These are phyloP conservation scores for Pandemis corylana DNA, from an alignment of 2,888 invertebrate genomes.

Conservation along the genomic window DNA sequence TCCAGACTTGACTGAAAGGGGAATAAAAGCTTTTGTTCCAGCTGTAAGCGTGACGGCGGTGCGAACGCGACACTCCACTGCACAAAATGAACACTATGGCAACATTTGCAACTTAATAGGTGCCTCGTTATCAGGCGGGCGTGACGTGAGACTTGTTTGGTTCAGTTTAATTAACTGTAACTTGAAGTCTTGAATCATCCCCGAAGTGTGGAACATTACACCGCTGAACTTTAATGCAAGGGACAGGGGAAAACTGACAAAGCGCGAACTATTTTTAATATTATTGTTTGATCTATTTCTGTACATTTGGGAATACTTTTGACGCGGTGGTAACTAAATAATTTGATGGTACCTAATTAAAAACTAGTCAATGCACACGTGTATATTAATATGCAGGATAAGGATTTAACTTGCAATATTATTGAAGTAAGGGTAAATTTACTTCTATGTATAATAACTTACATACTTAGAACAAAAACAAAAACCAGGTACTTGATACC, in stretches of 20 bases:
- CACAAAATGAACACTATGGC: constrained; percentile 7
- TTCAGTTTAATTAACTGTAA: constrained; percentile 3
- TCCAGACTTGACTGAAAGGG: constrained; percentile 2
- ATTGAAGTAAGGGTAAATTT: no score
- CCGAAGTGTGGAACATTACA: no score
- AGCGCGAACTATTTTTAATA: not conserved
- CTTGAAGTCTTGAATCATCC: not conserved
- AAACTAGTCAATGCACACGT: no score
- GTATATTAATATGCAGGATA: no score
- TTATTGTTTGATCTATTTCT: no score
- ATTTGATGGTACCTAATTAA: no score
- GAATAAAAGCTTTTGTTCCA: not conserved
- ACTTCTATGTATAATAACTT: no score
- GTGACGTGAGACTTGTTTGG: not conserved
- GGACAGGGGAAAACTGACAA: not conserved
- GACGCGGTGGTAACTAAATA: no score
- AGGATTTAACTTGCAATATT: no score
- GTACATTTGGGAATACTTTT: no score
- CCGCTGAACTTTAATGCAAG: not conserved
- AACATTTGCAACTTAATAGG: not conserved
- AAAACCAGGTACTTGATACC: no score
- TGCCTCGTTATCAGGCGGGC: not conserved
- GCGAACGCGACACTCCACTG: not conserved
- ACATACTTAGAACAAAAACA: no score
- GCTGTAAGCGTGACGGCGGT: not conserved